These are phyloP conservation scores for Balearica regulorum DNA, from an alignment of 2,797 vertebrate species.

Conservation along the genomic window DNA sequence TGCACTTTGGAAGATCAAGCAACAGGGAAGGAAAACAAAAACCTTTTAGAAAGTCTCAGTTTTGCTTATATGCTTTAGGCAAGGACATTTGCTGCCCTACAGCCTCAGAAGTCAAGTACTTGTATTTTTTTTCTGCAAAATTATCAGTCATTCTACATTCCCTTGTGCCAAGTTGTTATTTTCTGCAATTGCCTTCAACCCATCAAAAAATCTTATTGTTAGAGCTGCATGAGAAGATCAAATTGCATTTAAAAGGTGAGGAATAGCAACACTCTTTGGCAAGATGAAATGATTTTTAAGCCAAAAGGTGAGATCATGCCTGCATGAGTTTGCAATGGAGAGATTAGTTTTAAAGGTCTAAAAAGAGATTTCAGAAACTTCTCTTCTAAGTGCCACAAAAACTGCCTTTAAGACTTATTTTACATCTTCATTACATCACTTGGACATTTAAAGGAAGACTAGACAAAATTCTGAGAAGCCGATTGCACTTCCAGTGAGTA, in stretches of 20 bases:
- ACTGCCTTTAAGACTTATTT: neutral
- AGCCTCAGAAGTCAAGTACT: neutral
- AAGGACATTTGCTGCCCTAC: neutral
- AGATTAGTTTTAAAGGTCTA: neutral
- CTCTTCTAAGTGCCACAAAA: neutral
- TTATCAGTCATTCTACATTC: conserved; percentile 21
- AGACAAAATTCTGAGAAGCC: neutral
- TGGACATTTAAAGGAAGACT: neutral
- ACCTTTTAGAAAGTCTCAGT: neutral
- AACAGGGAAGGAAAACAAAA: neutral
- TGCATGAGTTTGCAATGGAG: neutral
- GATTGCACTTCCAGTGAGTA: neutral
- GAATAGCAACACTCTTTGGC: conserved; percentile 25
- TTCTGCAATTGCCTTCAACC: conserved; percentile 22
- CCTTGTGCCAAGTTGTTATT: conserved; percentile 31
- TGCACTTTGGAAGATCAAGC: neutral
- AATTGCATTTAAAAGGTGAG: conserved; percentile 39
- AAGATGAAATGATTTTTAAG: conserved; percentile 24
- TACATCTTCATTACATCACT: conserved; percentile 15
- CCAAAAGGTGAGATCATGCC: conserved; percentile 47
- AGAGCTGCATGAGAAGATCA: neutral
- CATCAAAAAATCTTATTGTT: conserved; percentile 17
- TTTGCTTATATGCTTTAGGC: conserved; percentile 3
- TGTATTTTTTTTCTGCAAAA: conserved; percentile 12
- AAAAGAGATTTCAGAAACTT: conserved; percentile 11